Evolutionary conservation across 1,140 invertebrate species (phyloP).

Genomic region (Aporrectodea caliginosa): DNA sequence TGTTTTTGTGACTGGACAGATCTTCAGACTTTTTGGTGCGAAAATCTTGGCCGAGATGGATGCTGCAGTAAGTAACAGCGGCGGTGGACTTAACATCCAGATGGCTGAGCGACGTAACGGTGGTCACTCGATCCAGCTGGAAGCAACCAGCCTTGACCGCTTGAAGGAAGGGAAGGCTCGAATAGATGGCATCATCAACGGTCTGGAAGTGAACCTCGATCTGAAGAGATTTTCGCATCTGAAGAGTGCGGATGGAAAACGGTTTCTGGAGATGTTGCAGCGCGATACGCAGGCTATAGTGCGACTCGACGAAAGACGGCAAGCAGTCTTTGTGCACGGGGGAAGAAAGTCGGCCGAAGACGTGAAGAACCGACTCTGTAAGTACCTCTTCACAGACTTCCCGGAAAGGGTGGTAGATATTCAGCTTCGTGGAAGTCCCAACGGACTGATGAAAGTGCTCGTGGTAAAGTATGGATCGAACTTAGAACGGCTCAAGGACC

Average conservation of each 20-base stretch:
- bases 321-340: neutral
- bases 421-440: neutral
- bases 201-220: neutral
- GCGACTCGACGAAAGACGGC: neutral
- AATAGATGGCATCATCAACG: neutral
- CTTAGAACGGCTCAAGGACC: neutral
- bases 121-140: neutral
- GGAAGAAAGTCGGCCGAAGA: neutral
- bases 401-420: neutral
- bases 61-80: too few species aligned
- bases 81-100: neutral
- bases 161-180: neutral
- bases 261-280: neutral
- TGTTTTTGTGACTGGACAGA: too few species aligned
- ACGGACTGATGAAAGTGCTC: neutral
- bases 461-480: neutral
- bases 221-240: neutral
- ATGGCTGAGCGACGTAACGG: neutral
- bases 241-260: neutral
- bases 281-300: neutral
- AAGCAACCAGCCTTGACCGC: neutral
- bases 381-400: neutral
- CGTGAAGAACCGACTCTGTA: neutral
- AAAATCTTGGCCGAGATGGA: too few species aligned
- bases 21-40: too few species aligned